phyloP scores from a whole-genome alignment of 2,888 invertebrate species.

The Steinernema carpocapsae region DNA sequence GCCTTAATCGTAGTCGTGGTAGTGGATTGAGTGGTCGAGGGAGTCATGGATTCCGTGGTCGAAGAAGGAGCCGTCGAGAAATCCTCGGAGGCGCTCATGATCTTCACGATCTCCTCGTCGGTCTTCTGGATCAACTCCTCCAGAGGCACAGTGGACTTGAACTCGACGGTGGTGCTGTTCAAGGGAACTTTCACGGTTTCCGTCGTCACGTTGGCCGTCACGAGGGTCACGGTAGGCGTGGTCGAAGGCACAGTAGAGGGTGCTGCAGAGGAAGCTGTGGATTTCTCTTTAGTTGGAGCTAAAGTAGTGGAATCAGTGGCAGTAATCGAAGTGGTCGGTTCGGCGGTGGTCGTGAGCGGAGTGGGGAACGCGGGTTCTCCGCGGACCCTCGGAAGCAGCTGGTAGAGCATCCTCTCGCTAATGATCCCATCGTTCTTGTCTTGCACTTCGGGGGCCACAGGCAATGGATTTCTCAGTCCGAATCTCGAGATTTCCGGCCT shows the following conservation, averaged over 20 bases:
- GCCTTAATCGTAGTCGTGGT: background rate
- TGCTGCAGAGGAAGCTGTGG: background rate
- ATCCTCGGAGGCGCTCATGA: background rate
- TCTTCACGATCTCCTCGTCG: conserved; percentile 16
- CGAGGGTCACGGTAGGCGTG: conserved; percentile 6
- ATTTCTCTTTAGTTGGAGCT: background rate
- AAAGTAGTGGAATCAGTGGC: background rate
- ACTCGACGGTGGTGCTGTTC: background rate
- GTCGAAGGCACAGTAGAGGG: background rate
- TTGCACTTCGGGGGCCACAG: background rate
- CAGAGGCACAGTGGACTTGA: background rate
- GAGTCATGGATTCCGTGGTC: background rate
- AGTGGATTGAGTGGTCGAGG: background rate
- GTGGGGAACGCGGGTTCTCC: conserved; percentile 22
- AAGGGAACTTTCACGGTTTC: background rate
- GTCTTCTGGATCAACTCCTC: conserved; percentile 16
- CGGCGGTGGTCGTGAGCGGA: background rate
- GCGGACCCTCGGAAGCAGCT: background rate
- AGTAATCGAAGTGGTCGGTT: background rate
- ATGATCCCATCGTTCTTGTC: conserved; percentile 12
- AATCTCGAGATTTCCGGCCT: background rate
- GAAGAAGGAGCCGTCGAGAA: background rate
- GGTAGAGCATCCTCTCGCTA: conserved; percentile 3
- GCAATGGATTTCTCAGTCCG: background rate
- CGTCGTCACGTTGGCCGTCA: background rate